Conservation (phyloP, 2,113 vertebrate genomes). For the Anthoscopus minutus region DNA sequence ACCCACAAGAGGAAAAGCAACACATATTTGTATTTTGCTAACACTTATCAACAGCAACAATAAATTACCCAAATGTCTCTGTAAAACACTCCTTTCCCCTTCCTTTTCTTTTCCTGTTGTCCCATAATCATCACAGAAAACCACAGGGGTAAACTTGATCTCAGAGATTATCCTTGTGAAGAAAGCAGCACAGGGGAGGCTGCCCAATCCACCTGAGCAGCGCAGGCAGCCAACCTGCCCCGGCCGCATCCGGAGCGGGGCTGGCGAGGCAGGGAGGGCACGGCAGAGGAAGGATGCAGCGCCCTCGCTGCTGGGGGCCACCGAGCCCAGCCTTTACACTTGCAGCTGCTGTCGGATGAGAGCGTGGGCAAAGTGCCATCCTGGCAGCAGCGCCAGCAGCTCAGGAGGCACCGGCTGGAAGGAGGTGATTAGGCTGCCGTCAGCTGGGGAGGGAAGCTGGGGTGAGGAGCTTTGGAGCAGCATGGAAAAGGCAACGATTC, state of each 20-base stretch:
- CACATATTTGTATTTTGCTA: neutral
- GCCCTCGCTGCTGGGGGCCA: neutral
- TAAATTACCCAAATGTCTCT: neutral
- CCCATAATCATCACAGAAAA: neutral
- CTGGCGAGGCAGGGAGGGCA: neutral
- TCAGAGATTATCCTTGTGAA: neutral
- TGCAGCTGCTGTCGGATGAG: neutral
- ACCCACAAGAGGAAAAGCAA: neutral
- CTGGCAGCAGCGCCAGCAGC: neutral
- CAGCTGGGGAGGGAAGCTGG: neutral
- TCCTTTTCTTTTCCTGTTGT: neutral
- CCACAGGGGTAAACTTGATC: neutral
- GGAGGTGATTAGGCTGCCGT: slow-evolving; percentile 17
- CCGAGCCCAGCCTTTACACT: neutral
- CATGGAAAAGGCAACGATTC: neutral
- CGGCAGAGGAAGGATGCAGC: neutral
- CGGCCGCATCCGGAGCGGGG: neutral
- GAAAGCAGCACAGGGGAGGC: neutral
- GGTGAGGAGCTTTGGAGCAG: neutral
- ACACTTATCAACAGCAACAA: neutral
- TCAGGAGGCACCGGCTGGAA: slow-evolving; percentile 19
- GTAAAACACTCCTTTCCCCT: neutral
- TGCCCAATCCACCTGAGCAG: neutral
- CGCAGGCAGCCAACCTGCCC: neutral
- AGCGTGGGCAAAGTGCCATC: neutral